These are phyloP conservation scores for Elgonia sp. DNA, from an alignment of 2,888 invertebrate species.

Conservation along the genomic window DNA sequence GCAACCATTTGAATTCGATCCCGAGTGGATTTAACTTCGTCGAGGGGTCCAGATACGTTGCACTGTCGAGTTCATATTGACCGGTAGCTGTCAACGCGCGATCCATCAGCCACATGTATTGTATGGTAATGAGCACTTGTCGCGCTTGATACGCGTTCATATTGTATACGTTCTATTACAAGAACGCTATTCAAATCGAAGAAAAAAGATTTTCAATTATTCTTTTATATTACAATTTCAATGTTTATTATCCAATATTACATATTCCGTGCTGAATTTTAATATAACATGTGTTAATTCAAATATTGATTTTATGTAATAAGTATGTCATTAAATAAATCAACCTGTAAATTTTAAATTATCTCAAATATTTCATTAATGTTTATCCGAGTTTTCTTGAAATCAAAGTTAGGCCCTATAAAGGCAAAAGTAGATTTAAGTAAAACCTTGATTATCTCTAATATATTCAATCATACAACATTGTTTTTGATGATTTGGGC, in stretches of 20 bases:
- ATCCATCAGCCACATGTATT: conserved; percentile 47
- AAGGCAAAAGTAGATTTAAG: too few relatives aligned
- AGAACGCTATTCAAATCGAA: conserved; percentile 6
- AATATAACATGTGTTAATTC: too few relatives aligned
- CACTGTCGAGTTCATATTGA: conserved; percentile 53
- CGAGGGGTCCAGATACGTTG: conserved; percentile 50
- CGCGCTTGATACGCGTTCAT: conserved; percentile 44
- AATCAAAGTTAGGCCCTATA: too few relatives aligned
- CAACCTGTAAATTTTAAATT: too few relatives aligned
- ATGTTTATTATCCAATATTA: background rate
- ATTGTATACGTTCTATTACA: conserved; percentile 37
- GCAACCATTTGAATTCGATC: conserved; percentile 59
- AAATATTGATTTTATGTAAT: too few relatives aligned
- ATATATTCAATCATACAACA: too few relatives aligned
- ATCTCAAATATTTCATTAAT: too few relatives aligned
- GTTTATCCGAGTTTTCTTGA: too few relatives aligned
- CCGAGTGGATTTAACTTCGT: conserved; percentile 44
- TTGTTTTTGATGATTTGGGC: too few relatives aligned
- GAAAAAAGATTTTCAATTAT: conserved; percentile 8
- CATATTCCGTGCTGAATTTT: too few relatives aligned
- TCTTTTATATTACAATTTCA: conserved; percentile 2
- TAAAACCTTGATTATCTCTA: too few relatives aligned
- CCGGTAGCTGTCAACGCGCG: conserved; percentile 67
- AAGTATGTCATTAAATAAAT: too few relatives aligned
- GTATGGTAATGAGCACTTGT: conserved; percentile 67